Evolutionary conservation across 2,113 vertebrate genomes (phyloP), one percentile per base, ranked within the genome.

Genomic region (Machaerirhynchus nigripectus): DNA sequence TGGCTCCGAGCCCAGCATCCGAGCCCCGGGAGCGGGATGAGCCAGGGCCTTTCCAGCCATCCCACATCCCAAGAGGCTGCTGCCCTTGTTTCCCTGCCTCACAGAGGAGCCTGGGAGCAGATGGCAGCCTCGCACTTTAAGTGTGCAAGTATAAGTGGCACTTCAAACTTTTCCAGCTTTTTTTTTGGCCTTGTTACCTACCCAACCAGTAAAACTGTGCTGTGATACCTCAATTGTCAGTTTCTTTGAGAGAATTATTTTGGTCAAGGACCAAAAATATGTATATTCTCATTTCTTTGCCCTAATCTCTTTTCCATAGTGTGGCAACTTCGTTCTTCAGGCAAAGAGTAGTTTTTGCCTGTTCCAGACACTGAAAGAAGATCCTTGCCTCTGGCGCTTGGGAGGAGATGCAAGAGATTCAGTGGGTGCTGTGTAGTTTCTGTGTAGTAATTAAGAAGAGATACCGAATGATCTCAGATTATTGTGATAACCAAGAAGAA

Each of bases 1-100:
- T 96, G 93, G 84, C 83, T 69, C 65, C 3, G 10, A 78, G 81
- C 89, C 84, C 84, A 30, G 88, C 73, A 39, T 77, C 35, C 42
- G 16, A 3, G 47, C 21, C 75, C 22, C 8, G 2, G 84, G 40
- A 50, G 7, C 14, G 11, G 37, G 10, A 7, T 30, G 73, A 33
- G 9, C 28, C 22, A 2, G 52, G 35, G 23, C 56, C 28, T 50
- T 30, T 39, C 11, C 91, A 53, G 78, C 52, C 68, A 2, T 53
- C 22, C 31, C 15, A 7, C 33, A 40, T 83, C 67, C 85, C 67
- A 11, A 56, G 82, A 50, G 87, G 82, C 30, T 52, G 44, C 71
- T 75, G 7, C 44, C 24, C 53, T 17, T 59, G 37, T 91, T 73
- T 26, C 35, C 27, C 7, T 15, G 44, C 63, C 53, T 56, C 55